Conservation (phyloP, 2,797 vertebrate species). For the Glyptemys insculpta region DNA sequence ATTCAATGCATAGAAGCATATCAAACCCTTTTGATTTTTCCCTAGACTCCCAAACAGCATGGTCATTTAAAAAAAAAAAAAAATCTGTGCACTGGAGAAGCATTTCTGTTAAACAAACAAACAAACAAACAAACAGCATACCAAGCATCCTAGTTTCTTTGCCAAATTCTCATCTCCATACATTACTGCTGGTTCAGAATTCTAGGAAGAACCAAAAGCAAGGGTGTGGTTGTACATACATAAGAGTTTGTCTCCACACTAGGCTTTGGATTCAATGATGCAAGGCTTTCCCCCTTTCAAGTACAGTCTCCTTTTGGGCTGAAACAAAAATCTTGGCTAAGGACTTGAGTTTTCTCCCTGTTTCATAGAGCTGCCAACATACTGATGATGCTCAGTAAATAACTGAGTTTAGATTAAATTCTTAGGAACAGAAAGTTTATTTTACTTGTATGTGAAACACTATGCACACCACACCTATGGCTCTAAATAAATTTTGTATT, state of each 20-base stretch:
- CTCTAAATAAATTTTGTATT: not conserved
- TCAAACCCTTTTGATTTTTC: not conserved
- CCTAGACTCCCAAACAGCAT: not conserved
- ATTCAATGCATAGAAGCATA: not conserved
- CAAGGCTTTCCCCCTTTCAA: not conserved
- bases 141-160: constrained; percentile 26
- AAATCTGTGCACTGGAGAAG: constrained; percentile 54
- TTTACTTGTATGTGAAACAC: not conserved
- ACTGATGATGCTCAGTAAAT: not conserved
- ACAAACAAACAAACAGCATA: constrained; percentile 41
- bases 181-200: not conserved
- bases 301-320: not conserved
- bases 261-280: not conserved
- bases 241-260: not conserved
- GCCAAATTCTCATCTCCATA: constrained; percentile 24
- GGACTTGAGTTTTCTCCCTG: not conserved
- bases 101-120: constrained; percentile 39
- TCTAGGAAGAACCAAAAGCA: constrained; percentile 7
- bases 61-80: not conserved
- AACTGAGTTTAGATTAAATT: not conserved
- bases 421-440: not conserved
- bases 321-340: not conserved
- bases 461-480: not conserved
- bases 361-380: not conserved
- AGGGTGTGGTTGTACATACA: not conserved